Base-by-base conservation (phyloP, 2,888 invertebrate genomes). In the Amphipoea oculea region DNA sequence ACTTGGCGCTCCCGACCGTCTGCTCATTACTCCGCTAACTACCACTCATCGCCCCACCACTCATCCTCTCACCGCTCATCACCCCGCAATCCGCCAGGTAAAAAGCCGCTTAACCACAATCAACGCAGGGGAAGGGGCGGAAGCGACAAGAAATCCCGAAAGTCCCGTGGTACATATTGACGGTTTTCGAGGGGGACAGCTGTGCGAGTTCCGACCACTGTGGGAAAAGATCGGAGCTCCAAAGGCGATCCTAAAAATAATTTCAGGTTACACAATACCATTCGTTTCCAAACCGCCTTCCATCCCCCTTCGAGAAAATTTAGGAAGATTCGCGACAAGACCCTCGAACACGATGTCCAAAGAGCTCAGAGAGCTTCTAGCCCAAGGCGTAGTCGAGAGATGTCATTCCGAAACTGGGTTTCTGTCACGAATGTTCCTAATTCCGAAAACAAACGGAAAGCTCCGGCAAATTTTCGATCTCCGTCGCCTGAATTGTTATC, bases 391-490 rank as follows among this genome's bases (percentile, higher is more conserved):
- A 36, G 48, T 81, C 23, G 78, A 78, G 17, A 40, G 4, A 6
- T 51, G 17, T n/a, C 40, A 68, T 17, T 9, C 4, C 4, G 51
- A 23, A 12, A 82, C 66, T 0, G 79, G 78, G 3, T 74, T 73
- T 29, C 40, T 79, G 14, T 79, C 74, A 1, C 54, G 78, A 23
- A 69, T 79, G 29, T 74, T 74, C 7, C 12, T 69, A 20, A 71
- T 72, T 0, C 72, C 62, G 4, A 77, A 73, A 4, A 20, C n/a
- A 42, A 76, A 82, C 57, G 81, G 78, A 54, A 81, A 80, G 12
- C 6, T 86, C 17, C 20, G 83, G 2, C 84, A 81, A 54, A 76
- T 84, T 11, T 86, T 84, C 84, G 82, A 86, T 14, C 68, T 84
- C 0, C 76, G 81, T 0, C 54, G 76, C 7, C 73, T 83, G 29